phyloP scores from a whole-genome alignment of 2,113 vertebrate species.

The Xenus cinereus region DNA sequence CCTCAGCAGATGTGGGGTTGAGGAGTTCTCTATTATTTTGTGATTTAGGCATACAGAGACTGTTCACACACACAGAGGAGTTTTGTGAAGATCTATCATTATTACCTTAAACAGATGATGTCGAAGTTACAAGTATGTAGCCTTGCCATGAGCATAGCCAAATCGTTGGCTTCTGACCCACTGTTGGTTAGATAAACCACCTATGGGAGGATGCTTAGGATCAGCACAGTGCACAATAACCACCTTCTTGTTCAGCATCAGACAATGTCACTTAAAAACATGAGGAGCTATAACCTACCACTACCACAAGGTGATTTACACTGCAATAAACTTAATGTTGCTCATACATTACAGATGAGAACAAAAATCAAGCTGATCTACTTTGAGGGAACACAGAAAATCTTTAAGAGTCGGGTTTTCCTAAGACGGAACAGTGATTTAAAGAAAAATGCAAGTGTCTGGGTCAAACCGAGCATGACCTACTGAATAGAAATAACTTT shows the following conservation, averaged over 20 bases:
- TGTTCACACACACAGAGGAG: background rate
- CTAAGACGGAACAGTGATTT: background rate
- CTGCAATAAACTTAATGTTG: background rate
- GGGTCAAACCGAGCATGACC: background rate
- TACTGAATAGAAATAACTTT: background rate
- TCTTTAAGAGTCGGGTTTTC: background rate
- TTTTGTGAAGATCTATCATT: background rate
- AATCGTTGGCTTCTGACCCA: constrained; percentile 93
- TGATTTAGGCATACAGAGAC: background rate
- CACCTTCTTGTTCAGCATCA: background rate
- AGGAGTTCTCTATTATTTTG: background rate
- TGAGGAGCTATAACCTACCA: background rate
- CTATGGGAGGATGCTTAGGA: constrained; percentile 53
- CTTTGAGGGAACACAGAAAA: background rate
- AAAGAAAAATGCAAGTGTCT: background rate
- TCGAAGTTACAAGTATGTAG: constrained; percentile 83
- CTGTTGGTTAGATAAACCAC: constrained; percentile 92
- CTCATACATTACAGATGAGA: background rate
- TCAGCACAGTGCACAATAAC: background rate
- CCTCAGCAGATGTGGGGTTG: background rate
- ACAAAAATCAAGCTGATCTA: background rate
- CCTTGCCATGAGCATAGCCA: constrained; percentile 91
- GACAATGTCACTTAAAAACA: background rate
- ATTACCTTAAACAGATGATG: constrained; percentile 90
- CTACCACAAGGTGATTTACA: background rate